Conservation (phyloP, 92 coral and sea anemone species). For the Epizoanthus scotinus region DNA sequence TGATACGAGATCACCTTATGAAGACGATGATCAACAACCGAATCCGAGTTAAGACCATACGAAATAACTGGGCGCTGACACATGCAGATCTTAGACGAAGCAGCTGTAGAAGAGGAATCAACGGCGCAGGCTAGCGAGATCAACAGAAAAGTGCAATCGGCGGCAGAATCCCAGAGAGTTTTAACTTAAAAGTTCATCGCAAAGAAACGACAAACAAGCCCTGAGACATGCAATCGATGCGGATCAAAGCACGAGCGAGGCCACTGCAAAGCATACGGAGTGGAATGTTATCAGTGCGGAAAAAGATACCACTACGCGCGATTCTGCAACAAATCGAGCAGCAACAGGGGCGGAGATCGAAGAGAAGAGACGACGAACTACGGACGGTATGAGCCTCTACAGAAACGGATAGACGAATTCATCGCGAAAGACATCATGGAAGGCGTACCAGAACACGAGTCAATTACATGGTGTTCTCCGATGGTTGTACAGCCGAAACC, state of each 20-base stretch:
- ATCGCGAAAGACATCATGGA: constrained; percentile 43
- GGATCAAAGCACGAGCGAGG: constrained; percentile 45
- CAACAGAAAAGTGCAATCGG: constrained; percentile 41
- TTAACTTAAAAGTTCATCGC: constrained; percentile 46
- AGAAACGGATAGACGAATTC: constrained; percentile 45
- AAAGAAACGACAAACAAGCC: constrained; percentile 32
- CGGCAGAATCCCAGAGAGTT: constrained; percentile 39
- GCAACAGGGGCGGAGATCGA: too few relatives aligned
- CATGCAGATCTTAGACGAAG: constrained; percentile 53
- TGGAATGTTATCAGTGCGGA: constrained; percentile 48
- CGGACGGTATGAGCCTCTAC: constrained; percentile 56
- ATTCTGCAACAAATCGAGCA: too few relatives aligned
- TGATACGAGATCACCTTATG: constrained; percentile 53
- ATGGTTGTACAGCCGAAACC: constrained; percentile 61
- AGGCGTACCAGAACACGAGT: constrained; percentile 49
- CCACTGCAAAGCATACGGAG: constrained; percentile 53
- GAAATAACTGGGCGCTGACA: constrained; percentile 50
- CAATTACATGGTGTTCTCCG: constrained; percentile 53
- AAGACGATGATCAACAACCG: constrained; percentile 55
- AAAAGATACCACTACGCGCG: constrained; percentile 55
- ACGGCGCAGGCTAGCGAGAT: constrained; percentile 43
- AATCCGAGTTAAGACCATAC: constrained; percentile 46
- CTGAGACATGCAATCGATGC: constrained; percentile 32
- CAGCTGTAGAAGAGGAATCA: constrained; percentile 61
- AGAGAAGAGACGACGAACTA: too few relatives aligned